Percentiles rank a stretch among this genome's conserved stretches.
phyloP scores from a whole-genome alignment of 2,888 invertebrate genomes.

The Eueremaeus valkanovi region DNA sequence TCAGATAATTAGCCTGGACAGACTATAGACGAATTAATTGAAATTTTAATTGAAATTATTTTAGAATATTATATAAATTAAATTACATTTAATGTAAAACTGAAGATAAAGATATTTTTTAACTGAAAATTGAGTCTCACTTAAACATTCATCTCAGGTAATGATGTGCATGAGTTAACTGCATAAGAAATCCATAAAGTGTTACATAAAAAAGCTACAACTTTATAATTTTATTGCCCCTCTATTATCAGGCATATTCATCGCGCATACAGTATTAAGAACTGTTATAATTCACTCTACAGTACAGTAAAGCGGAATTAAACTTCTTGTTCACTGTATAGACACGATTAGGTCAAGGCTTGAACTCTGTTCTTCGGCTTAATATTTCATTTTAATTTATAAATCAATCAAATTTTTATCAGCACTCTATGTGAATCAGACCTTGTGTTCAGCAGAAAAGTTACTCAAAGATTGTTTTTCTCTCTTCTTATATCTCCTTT shows the following conservation, averaged over 20 bases:
- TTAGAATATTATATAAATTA: too few relatives aligned
- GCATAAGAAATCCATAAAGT: neutral
- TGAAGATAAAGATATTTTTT: too few relatives aligned
- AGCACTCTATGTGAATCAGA: neutral
- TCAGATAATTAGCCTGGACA: too few relatives aligned
- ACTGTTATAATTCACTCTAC: constrained; percentile 6
- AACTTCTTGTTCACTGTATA: neutral
- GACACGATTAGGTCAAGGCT: constrained; percentile 8
- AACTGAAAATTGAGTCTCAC: too few relatives aligned
- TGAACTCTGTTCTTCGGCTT: neutral
- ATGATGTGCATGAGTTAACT: neutral
- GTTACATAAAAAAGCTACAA: neutral
- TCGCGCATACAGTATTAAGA: neutral
- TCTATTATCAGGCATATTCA: neutral
- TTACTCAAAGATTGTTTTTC: too few relatives aligned
- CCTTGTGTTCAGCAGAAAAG: neutral
- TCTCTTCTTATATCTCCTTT: neutral
- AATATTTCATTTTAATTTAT: neutral
- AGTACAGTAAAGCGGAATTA: constrained; percentile 6
- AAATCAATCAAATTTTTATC: constrained; percentile 16
- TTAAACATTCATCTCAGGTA: neutral
- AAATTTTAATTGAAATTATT: too few relatives aligned
- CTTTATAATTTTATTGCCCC: neutral
- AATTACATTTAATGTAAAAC: too few relatives aligned
- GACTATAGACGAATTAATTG: too few relatives aligned